Conservation (phyloP, 1,140 invertebrate genomes). For the Solenopsis invicta region DNA sequence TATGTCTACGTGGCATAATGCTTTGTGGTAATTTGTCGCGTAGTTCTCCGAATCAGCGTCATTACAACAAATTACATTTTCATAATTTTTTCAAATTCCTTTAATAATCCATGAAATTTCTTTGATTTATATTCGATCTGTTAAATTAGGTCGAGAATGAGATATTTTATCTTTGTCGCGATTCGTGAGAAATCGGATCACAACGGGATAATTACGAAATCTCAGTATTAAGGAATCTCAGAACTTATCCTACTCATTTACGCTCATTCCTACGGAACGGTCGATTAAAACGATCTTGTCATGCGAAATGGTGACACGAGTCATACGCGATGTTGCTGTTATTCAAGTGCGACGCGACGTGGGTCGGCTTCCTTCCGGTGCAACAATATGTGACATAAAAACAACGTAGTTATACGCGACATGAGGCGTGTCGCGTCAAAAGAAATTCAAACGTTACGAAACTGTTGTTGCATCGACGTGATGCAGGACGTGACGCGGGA, state of each 20-base stretch:
- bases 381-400: constrained; percentile 36
- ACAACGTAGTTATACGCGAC: constrained; percentile 21
- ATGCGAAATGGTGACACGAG: not conserved
- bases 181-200: not conserved
- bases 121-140: not conserved
- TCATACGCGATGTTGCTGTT: constrained; percentile 14
- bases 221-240: not conserved
- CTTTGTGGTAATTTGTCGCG: not conserved
- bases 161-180: not conserved
- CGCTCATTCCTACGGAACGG: not conserved
- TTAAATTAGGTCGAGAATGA: not conserved
- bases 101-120: not conserved
- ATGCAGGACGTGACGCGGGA: not conserved
- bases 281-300: constrained; percentile 15
- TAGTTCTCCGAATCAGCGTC: not conserved
- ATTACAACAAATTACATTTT: not conserved
- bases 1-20: not conserved
- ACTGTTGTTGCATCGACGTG: not conserved
- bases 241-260: not conserved
- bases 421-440: constrained; percentile 20
- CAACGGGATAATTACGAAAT: not conserved
- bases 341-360: constrained; percentile 24
- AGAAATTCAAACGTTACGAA: constrained; percentile 48
- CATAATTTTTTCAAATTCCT: not conserved
- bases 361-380: constrained; percentile 40